Evolutionary conservation across 2,113 vertebrate genomes (phyloP).

Genomic region (Hippocampus comes): DNA sequence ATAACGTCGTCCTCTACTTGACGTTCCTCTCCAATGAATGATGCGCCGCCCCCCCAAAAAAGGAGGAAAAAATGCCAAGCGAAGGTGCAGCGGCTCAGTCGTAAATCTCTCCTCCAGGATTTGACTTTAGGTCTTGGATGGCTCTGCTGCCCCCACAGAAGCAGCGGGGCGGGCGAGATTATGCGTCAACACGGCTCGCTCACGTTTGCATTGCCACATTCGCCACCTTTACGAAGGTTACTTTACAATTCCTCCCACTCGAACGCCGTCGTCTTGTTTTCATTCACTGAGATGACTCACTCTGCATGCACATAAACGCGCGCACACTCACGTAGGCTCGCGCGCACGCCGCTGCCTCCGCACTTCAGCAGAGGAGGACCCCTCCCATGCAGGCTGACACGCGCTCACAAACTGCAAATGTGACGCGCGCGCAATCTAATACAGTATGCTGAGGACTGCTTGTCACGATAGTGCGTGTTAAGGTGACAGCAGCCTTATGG

Average conservation of each 20-base stretch:
- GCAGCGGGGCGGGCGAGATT: constrained; percentile 61
- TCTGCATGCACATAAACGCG: constrained; percentile 6
- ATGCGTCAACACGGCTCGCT: constrained; percentile 65
- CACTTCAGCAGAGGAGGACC: constrained; percentile 39
- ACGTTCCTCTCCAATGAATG: neutral
- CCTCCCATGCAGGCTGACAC: constrained; percentile 57
- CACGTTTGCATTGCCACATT: constrained; percentile 44
- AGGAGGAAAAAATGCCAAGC: constrained; percentile 7
- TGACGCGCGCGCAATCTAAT: constrained; percentile 26
- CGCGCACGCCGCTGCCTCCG: constrained; percentile 26
- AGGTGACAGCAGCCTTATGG: constrained; percentile 31
- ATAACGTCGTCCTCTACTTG: constrained; percentile 3
- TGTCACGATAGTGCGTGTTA: constrained; percentile 6
- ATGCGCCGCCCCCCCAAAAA: neutral
- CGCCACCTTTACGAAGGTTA: neutral
- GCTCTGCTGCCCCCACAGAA: constrained; percentile 61
- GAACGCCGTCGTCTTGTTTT: neutral
- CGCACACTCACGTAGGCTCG: neutral
- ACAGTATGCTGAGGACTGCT: constrained; percentile 20
- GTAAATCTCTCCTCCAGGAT: constrained; percentile 61
- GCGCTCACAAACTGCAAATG: constrained; percentile 28
- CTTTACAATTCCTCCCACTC: neutral
- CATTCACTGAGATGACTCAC: constrained; percentile 57
- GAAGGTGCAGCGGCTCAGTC: constrained; percentile 39
- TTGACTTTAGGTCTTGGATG: constrained; percentile 56